These are phyloP conservation scores for Cremastobaeus sp. DNA, from an alignment of 2,888 invertebrate species.

Conservation along the genomic window DNA sequence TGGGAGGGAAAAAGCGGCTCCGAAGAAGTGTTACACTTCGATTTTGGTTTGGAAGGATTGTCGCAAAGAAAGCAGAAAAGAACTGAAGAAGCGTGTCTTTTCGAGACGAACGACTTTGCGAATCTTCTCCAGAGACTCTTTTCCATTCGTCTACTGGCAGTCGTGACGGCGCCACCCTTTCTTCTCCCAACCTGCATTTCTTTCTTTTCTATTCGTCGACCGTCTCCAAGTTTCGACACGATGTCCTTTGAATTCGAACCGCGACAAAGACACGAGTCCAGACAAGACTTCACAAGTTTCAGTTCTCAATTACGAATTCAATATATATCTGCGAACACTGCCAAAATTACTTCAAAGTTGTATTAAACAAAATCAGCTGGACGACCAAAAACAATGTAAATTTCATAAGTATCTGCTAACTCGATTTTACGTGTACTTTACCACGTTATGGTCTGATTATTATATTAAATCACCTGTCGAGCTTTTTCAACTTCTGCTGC, in stretches of 20 bases:
- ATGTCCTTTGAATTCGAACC: conserved; percentile 73
- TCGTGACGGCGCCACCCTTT: conserved; percentile 62
- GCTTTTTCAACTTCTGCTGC: too few relatives aligned
- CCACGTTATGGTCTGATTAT: too few relatives aligned
- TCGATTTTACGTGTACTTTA: too few relatives aligned
- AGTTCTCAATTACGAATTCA: conserved; percentile 59
- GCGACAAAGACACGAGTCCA: conserved; percentile 66
- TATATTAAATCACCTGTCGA: too few relatives aligned
- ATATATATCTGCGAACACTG: conserved; percentile 38
- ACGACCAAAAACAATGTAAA: conserved; percentile 39
- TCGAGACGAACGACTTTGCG: conserved; percentile 63
- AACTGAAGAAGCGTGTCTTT: conserved; percentile 60
- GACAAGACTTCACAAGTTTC: conserved; percentile 61
- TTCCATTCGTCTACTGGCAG: conserved; percentile 53
- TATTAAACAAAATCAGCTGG: conserved; percentile 52
- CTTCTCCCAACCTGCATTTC: conserved; percentile 39
- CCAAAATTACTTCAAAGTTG: conserved; percentile 53
- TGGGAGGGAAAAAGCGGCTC: conserved; percentile 1
- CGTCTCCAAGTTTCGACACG: conserved; percentile 70
- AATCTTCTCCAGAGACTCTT: conserved; percentile 59
- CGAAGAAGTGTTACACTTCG: conserved; percentile 50
- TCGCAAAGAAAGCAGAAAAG: conserved; percentile 58
- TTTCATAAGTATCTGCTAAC: too few relatives aligned
- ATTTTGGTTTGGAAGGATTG: conserved; percentile 55
- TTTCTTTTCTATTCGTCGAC: conserved; percentile 60